A percentile compares a stretch with the other conserved stretches of the same genome.
Conservation (phyloP, 2,113 vertebrate species). For the Python bivittatus region DNA sequence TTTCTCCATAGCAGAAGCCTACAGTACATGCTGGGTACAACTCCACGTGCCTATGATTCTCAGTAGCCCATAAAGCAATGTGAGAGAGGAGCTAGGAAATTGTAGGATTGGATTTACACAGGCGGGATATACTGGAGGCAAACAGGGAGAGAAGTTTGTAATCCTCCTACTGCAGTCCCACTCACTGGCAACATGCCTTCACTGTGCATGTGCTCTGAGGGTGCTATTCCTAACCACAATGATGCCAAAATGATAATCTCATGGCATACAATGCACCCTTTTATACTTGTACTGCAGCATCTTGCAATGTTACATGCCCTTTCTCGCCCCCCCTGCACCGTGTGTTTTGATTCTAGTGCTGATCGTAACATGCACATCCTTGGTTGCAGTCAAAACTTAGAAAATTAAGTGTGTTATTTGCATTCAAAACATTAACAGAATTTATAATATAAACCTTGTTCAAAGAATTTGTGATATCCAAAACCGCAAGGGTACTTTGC, state of each 20-base stretch:
- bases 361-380: neutral
- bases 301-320: neutral
- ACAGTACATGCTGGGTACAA: neutral
- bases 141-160: neutral
- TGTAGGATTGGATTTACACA: neutral
- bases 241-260: neutral
- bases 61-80: neutral
- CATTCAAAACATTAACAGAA: neutral
- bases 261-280: neutral
- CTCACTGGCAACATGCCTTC: neutral
- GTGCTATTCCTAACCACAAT: neutral
- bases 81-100: neutral
- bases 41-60: neutral
- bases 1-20: neutral
- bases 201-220: neutral
- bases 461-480: neutral
- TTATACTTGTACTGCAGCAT: neutral
- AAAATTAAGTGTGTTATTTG: neutral
- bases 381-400: neutral
- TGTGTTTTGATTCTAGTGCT: neutral
- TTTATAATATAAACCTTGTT: neutral
- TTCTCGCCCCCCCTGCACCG: neutral
- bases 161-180: neutral
- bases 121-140: neutral
- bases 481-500: neutral